Evolutionary conservation across 2,888 invertebrate species (phyloP), one percentile per base, ranked within the genome.

Genomic region (Epicampocera succincta): DNA sequence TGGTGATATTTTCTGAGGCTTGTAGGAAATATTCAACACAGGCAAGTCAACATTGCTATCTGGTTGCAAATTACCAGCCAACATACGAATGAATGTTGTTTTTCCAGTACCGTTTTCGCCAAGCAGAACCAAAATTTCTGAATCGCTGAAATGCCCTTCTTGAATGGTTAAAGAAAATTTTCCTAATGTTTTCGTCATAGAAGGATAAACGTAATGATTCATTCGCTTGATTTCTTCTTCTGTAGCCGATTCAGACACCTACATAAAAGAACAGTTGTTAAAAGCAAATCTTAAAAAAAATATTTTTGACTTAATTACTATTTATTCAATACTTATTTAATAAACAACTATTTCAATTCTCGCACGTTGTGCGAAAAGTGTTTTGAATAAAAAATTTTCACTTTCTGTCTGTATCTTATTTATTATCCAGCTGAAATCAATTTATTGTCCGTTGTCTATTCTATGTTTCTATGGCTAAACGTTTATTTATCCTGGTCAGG

Each of bases 81-180:
- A 92, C 97, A 99, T 97, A 87, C 98, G 93, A 88, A 99, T 99
- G 90, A 99, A 98, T 8, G 99, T 99, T 0, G 99, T 99, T 92
- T 99, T 99, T 58, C 99, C 99, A 25, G 99, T 99, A 84, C 99
- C 99, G 90, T 99, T 99, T 91, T 99, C 99, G 48, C 96, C 96
- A 80, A 99, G 93, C 89, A 99, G 93, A 11, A 99, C 99, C 87
- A 99, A 93, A 91, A 99, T 99, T 92, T 99, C 99, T 0, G 99
- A 99, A 91, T 99, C 99, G 13, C 99, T 99, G 91, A 99, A 99
- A 89, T 98, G 97, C 11, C 99, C 99, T 84, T 95, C 93, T 84
- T 95, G 93, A 11, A 99, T 97, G 3, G 92, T 91, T 84, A 99
- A 92, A 71, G 93, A 92, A 90, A 99, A 98, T 86, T 87, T 87